These are phyloP conservation scores for Catamblyrhynchus diadema DNA, from an alignment of 2,797 vertebrate genomes.

Conservation along the genomic window DNA sequence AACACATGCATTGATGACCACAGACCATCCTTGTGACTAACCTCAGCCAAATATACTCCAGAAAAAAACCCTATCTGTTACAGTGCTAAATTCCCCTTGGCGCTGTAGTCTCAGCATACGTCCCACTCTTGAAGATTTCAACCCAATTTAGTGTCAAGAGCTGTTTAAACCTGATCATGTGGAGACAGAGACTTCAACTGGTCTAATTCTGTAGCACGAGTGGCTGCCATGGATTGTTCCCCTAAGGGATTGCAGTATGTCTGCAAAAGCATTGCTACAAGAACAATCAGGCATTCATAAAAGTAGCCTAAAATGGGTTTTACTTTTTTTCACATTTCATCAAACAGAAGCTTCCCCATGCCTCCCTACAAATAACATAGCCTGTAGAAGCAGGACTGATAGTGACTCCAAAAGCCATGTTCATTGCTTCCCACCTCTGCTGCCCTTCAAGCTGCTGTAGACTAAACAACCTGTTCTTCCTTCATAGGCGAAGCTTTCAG, in stretches of 20 bases:
- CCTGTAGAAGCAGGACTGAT: not conserved
- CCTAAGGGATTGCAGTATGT: not conserved
- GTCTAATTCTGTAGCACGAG: not conserved
- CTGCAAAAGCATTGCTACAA: not conserved
- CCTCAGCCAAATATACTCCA: not conserved
- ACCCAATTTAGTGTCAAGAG: not conserved
- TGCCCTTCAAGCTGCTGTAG: not conserved
- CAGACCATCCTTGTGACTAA: not conserved
- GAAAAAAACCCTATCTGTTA: not conserved
- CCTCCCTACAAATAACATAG: not conserved
- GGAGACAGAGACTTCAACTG: not conserved
- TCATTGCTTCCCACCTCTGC: not conserved
- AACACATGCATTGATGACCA: rapidly evolving
- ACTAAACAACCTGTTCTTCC: not conserved
- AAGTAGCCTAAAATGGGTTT: not conserved
- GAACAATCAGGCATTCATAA: not conserved
- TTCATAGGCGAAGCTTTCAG: not conserved
- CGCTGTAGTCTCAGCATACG: not conserved
- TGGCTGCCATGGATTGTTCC: not conserved
- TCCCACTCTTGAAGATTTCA: not conserved
- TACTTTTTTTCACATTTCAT: not conserved
- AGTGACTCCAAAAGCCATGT: not conserved
- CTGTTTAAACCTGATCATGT: not conserved
- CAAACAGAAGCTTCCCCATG: not conserved
- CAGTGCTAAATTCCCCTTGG: not conserved